Percentiles rank a stretch among this genome's conserved stretches.
Evolutionary conservation across 1,140 invertebrate species (phyloP).

Genomic region (Nomia melanderi): DNA sequence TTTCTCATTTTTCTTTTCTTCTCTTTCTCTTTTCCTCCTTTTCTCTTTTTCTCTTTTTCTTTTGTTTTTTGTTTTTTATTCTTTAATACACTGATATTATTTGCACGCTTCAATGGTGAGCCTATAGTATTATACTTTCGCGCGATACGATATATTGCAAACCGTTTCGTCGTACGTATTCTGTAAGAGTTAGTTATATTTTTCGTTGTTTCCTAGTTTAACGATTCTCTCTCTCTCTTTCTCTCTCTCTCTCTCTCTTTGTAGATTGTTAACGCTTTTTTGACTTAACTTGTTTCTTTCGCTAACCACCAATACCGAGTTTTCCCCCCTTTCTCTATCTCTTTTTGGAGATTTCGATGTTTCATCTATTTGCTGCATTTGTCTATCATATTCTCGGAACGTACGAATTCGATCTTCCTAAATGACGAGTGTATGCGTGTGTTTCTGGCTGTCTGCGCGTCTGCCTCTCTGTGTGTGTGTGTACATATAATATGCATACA

Average conservation of each 20-base stretch:
- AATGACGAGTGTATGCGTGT: conserved; percentile 65
- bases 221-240: conserved; percentile 65
- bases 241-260: too few relatives aligned
- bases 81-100: conserved; percentile 52
- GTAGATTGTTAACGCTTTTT: conserved; percentile 78
- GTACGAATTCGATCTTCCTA: conserved; percentile 55
- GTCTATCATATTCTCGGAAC: conserved; percentile 67
- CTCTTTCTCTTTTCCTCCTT: conserved; percentile 25
- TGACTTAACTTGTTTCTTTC: conserved; percentile 71
- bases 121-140: conserved; percentile 68
- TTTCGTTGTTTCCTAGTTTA: conserved; percentile 22
- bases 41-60: too few relatives aligned
- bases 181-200: neutral
- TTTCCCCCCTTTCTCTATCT: conserved; percentile 28
- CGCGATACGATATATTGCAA: conserved; percentile 35
- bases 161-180: neutral
- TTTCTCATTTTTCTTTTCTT: conserved; percentile 34
- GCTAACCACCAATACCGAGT: conserved; percentile 74
- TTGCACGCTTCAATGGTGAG: conserved; percentile 79
- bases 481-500: conserved; percentile 68
- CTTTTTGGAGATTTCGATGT: conserved; percentile 74
- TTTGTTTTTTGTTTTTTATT: too few relatives aligned
- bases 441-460: conserved; percentile 50
- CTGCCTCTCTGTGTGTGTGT: conserved; percentile 55
- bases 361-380: conserved; percentile 75